Evolutionary conservation across 1,140 invertebrate species (phyloP), one percentile per base, ranked within the genome.

Genomic region (Drosophila pruinosa): DNA sequence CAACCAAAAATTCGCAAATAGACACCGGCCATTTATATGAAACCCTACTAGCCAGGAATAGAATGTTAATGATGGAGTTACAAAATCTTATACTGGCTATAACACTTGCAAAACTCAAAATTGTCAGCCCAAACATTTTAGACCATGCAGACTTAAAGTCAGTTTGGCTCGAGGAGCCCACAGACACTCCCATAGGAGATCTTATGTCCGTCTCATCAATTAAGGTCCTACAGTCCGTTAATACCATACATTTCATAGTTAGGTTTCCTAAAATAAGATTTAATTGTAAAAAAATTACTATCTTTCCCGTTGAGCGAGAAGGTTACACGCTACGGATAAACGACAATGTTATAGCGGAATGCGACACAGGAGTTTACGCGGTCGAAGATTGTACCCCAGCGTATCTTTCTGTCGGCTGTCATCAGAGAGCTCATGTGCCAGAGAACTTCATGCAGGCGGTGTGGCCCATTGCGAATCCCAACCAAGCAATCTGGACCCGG

Each of bases 141-240:
- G 63, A 68, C 5, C 65, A 70, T 10, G 2, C 38, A 45, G 38
- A 70, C 22, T 26, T 75, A 0, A 50, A 71, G 12, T 43, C 54
- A 22, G 21, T 75, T 71, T 64, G 65, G 65, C 39, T 63, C 31
- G 58, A 64, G 38, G 36, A 70, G 7, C 48, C 65, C 64, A 69
- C 65, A 8, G 24, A 53, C 10, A 69, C 38, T 8, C 64, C 53
- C 14, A 63, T 70, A 47, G 21, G 38, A 7, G 65, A 74, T 12
- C 45, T 73, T 50, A n/a, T 73, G 41, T 50, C 57, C 26, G 53
- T 54, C 0, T 4, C 52, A 26, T 61, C 38, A 19, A 19, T 68
- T 6, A 73, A 68, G 8, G 45, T 62, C 4, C 21, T 68, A 0
- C 43, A 68, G 14, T 68, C 63, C 15, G 7, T 4, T 26, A 63